Evolutionary conservation across 1,140 invertebrate genomes (phyloP).

Genomic region (Atta cephalotes): DNA sequence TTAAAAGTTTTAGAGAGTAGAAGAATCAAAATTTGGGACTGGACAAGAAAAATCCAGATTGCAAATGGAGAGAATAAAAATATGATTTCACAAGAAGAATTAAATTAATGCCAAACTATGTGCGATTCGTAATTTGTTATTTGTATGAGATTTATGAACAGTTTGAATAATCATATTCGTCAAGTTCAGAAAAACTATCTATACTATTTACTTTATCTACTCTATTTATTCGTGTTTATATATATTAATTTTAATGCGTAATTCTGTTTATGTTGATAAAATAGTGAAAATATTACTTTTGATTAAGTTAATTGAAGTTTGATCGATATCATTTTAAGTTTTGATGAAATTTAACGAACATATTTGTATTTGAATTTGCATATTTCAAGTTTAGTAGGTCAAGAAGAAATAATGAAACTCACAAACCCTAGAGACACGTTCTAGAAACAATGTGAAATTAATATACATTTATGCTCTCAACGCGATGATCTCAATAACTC

Average conservation of each 20-base stretch:
- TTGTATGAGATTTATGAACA: not conserved
- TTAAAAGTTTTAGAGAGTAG: too few relatives aligned
- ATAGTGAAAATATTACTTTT: not conserved
- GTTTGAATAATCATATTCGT: not conserved
- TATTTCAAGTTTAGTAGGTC: constrained; percentile 3
- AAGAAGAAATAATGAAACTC: not conserved
- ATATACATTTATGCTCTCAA: not conserved
- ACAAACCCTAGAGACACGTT: not conserved
- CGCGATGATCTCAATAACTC: not conserved
- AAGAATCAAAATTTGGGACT: too few relatives aligned
- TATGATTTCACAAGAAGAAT: too few relatives aligned
- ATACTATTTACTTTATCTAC: not conserved
- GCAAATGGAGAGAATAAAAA: too few relatives aligned
- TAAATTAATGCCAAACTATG: too few relatives aligned
- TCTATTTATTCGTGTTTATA: not conserved
- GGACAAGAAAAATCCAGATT: too few relatives aligned
- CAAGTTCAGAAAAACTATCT: not conserved
- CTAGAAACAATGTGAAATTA: not conserved
- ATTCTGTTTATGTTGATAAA: not conserved
- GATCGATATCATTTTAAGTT: not conserved
- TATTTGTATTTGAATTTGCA: not conserved
- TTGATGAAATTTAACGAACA: not conserved
- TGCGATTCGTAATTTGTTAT: not conserved
- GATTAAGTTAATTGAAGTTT: not conserved
- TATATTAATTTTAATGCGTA: not conserved